Evolutionary conservation across 2,888 invertebrate genomes (phyloP).

Genomic region (Patella pellucida): DNA sequence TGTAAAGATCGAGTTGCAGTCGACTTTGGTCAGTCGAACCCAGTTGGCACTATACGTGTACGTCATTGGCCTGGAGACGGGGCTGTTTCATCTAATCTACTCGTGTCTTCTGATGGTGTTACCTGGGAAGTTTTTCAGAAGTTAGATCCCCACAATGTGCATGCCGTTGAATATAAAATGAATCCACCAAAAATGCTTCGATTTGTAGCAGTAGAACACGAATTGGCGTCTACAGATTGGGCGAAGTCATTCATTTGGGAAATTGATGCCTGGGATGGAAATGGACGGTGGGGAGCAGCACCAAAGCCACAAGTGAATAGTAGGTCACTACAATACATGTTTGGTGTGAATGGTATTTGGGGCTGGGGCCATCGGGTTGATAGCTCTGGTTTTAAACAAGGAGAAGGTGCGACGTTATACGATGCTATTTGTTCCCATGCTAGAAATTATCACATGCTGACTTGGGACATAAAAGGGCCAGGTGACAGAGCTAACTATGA

Average conservation of each 20-base stretch:
- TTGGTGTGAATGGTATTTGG: slow-evolving; percentile 58
- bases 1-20: slow-evolving; percentile 39
- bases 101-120: slow-evolving; percentile 36
- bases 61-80: slow-evolving; percentile 45
- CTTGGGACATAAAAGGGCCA: slow-evolving; percentile 53
- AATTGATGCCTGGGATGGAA: slow-evolving; percentile 46
- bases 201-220: slow-evolving; percentile 41
- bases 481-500: slow-evolving; percentile 43
- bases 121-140: slow-evolving; percentile 31
- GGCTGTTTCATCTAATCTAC: slow-evolving; percentile 29
- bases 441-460: slow-evolving; percentile 52
- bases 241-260: slow-evolving; percentile 48
- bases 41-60: slow-evolving; percentile 39
- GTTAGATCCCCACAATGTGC: slow-evolving; percentile 41
- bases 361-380: slow-evolving; percentile 49
- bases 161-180: slow-evolving; percentile 39
- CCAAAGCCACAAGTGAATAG: slow-evolving; percentile 35
- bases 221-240: slow-evolving; percentile 29
- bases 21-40: slow-evolving; percentile 34
- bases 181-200: slow-evolving; percentile 19
- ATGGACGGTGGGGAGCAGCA: slow-evolving; percentile 39
- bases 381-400: slow-evolving; percentile 33
- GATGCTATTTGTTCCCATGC: slow-evolving; percentile 46
- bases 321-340: slow-evolving; percentile 36
- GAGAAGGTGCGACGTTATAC: slow-evolving; percentile 46